Conservation (phyloP, 2,113 vertebrate species). For the Leptobrachium leishanense region DNA sequence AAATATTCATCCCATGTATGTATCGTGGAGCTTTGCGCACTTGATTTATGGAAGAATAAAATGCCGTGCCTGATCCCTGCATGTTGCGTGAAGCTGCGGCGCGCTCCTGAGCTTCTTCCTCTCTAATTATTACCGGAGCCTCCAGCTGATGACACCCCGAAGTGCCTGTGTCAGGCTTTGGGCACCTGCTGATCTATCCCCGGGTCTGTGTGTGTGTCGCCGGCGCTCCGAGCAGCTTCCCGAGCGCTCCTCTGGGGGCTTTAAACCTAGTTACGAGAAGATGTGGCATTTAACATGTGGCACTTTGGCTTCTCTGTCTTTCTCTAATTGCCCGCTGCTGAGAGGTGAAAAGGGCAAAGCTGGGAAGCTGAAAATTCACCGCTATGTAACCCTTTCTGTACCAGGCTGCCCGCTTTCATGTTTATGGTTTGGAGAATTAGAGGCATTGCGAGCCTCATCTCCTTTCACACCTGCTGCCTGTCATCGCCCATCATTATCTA, state of each 20-base stretch:
- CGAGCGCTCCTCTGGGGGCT: constrained; percentile 16
- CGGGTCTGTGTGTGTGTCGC: neutral
- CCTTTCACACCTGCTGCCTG: no score
- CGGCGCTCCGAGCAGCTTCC: neutral
- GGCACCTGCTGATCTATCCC: neutral
- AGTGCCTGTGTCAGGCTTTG: neutral
- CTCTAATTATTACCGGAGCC: neutral
- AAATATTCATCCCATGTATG: no score
- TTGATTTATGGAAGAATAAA: neutral
- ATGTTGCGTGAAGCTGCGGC: neutral
- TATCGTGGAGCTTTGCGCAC: no score
- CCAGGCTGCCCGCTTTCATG: neutral
- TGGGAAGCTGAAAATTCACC: neutral
- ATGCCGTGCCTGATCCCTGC: neutral
- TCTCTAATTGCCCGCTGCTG: constrained; percentile 26
- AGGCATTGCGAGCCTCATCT: no score
- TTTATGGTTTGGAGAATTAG: no score
- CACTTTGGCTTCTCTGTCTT: constrained; percentile 32
- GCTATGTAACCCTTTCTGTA: neutral
- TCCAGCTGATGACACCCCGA: neutral
- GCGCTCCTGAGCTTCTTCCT: neutral
- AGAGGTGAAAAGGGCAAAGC: constrained; percentile 37
- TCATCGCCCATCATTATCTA: no score
- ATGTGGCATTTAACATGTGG: constrained; percentile 37
- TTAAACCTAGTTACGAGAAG: constrained; percentile 9